phyloP scores from a whole-genome alignment of 2,797 vertebrate genomes.

The Poecilia gillii region DNA sequence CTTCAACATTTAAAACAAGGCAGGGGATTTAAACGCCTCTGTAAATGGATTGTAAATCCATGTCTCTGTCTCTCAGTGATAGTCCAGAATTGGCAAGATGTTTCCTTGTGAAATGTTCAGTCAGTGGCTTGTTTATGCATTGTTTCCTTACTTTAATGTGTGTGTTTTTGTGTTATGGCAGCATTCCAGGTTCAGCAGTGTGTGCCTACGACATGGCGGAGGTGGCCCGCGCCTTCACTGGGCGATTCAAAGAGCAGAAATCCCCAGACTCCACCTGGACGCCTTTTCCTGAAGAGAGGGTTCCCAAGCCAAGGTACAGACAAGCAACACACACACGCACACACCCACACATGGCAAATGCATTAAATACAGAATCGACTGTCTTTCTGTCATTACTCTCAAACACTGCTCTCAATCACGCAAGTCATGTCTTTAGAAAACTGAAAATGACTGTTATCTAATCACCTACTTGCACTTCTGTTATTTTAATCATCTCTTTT shows the following conservation, averaged over 20 bases:
- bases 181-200: slow-evolving; percentile 98
- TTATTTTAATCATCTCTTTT: background rate
- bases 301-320: slow-evolving; percentile 93
- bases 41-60: slow-evolving; percentile 34
- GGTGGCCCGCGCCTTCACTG: slow-evolving; percentile 92
- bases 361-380: slow-evolving; percentile 12
- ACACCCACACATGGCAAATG: background rate
- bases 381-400: slow-evolving; percentile 21
- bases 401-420: background rate
- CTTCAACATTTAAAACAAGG: slow-evolving; percentile 30
- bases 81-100: slow-evolving; percentile 55
- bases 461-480: background rate
- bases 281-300: slow-evolving; percentile 94
- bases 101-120: slow-evolving; percentile 54
- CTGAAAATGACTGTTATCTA: background rate
- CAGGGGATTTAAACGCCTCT: slow-evolving; percentile 26
- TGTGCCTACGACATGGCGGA: slow-evolving; percentile 98
- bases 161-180: slow-evolving; percentile 72
- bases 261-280: slow-evolving; percentile 98
- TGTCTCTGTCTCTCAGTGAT: slow-evolving; percentile 45
- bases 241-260: slow-evolving; percentile 99
- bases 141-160: slow-evolving; percentile 26
- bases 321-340: slow-evolving; percentile 24
- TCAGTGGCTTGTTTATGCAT: slow-evolving; percentile 56
- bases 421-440: background rate